Percentiles rank a stretch among this genome's conserved stretches.
These are phyloP conservation scores for Dascillus cervinus DNA, from an alignment of 2,888 invertebrate genomes.

Conservation along the genomic window DNA sequence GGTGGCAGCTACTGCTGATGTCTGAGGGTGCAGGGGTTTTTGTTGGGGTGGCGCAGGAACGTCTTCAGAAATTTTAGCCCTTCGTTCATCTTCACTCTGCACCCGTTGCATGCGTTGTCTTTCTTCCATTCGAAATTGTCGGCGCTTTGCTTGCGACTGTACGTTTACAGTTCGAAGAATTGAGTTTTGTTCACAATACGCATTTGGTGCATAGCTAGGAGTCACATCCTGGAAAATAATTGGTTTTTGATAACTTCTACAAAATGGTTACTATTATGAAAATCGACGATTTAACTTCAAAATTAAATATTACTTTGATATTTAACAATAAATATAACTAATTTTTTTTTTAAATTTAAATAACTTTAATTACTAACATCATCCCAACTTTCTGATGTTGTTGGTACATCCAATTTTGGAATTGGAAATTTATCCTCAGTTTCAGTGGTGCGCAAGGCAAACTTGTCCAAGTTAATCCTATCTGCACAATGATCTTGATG, in stretches of 20 bases:
- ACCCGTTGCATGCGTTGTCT: conserved; percentile 25
- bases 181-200: conserved; percentile 15
- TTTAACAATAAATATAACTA: conserved; percentile 5
- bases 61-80: no score
- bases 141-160: conserved; percentile 18
- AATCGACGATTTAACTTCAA: no score
- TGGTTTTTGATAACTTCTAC: no score
- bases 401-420: conserved; percentile 11
- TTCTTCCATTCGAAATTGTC: conserved; percentile 22
- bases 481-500: conserved; percentile 26
- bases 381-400: conserved; percentile 32
- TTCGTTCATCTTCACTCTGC: no score
- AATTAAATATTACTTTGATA: no score
- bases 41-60: no score
- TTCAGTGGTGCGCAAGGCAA: conserved; percentile 17
- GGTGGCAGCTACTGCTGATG: no score
- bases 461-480: conserved; percentile 20
- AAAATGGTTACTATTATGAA: no score
- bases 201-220: conserved; percentile 22
- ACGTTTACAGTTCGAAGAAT: conserved; percentile 22
- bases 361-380: conserved; percentile 21
- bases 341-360: neutral
- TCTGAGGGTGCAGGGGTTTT: no score
- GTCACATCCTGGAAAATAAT: conserved; percentile 14
- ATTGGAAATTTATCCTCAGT: conserved; percentile 13